Evolutionary conservation across 2,113 vertebrate genomes (phyloP), one percentile per base, ranked within the genome.

Genomic region (Xenopus laevis): DNA sequence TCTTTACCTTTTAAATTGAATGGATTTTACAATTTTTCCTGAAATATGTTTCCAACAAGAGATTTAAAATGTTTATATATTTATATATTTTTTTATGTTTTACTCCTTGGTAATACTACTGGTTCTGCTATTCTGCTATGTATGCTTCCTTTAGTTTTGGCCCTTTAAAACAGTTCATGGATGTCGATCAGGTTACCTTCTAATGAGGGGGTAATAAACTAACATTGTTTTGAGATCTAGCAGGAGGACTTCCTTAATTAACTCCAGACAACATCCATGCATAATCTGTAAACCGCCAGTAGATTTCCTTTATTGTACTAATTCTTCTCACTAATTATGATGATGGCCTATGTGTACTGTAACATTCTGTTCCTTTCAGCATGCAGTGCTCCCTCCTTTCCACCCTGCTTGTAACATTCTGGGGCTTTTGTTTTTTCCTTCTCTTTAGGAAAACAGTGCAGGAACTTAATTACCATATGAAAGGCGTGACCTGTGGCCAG

Each of bases 141-240:
- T 40, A 40, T 40, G 9, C 46, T 40, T 55, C n/a, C 23, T 17
- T 40, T 21, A 64, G 71, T n/a, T 18, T 17, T 45, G 52, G 52
- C 52, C 23, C 61, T 65, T 8, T 16, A 11, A 46, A 23, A 45
- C 62, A 66, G 62, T 46, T 57, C 46, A 16, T 40, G 33, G 17
- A 57, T 57, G 66, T 16, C 63, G 50, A 63, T 76, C 16, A 65
- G 53, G 53, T 70, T 50, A 76, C 57, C 44, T 76, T 61, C 67
- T 76, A 76, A 76, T 69, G 72, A 68, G 57, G 33, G 74, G 33
- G 74, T 30, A 72, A 72, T 65, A 64, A 68, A 69, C 33, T 40
- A 50, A 17, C 27, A 30, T 70, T 64, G 59, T 70, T 77, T 77
- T 69, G 27, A n/a, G 17, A 27, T 70, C 55, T 64, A 77, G 53